Evolutionary conservation across 2,797 vertebrate species (phyloP).

Genomic region (Mormyrops boulengeri): DNA sequence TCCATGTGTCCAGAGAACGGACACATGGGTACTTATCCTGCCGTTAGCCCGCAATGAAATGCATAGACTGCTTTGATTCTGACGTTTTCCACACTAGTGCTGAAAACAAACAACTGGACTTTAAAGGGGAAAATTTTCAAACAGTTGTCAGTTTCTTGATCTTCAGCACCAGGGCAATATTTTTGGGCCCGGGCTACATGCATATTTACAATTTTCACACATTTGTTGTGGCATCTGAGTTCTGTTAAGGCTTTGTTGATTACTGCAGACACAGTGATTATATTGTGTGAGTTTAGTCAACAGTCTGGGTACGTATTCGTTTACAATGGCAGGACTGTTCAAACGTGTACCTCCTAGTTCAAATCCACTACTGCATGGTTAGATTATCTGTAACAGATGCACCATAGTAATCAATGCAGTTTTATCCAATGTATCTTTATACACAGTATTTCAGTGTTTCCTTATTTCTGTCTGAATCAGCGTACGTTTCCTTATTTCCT

Average conservation of each 20-base stretch:
- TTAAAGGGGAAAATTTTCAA: not conserved
- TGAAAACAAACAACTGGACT: slow-evolving; percentile 3
- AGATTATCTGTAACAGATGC: not conserved
- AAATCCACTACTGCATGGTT: not conserved
- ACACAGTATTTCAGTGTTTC: not conserved
- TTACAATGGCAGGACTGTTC: not conserved
- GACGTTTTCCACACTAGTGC: not conserved
- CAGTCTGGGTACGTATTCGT: not conserved
- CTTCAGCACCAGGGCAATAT: not conserved
- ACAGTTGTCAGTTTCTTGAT: not conserved
- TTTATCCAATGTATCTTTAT: not conserved
- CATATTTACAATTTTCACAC: slow-evolving; percentile 4
- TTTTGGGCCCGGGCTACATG: not conserved
- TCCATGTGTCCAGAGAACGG: not conserved
- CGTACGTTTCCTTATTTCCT: not conserved
- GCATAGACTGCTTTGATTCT: not conserved
- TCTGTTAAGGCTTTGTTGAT: slow-evolving; percentile 2
- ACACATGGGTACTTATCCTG: not conserved
- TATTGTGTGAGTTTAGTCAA: not conserved
- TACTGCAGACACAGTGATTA: slow-evolving; percentile 10
- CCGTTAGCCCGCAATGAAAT: not conserved
- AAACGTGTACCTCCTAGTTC: not conserved
- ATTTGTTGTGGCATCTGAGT: not conserved
- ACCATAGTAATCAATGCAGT: not conserved
- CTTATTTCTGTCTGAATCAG: not conserved